These are phyloP conservation scores for Albula glossodonta DNA, from an alignment of 2,113 vertebrate genomes.

Conservation along the genomic window DNA sequence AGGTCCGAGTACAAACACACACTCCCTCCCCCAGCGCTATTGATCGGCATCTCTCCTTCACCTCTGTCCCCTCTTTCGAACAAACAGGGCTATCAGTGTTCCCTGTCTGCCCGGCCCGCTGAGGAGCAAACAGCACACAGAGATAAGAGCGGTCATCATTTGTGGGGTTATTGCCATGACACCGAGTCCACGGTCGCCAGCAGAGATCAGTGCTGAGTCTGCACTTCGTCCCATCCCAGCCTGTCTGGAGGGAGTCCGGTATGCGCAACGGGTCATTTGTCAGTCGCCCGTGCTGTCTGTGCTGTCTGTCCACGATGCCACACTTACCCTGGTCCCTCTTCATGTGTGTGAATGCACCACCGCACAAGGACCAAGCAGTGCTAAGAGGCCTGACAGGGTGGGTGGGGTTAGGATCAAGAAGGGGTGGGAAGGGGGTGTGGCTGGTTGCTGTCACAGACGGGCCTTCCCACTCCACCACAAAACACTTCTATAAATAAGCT, in stretches of 20 bases:
- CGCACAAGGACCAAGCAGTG: too few species aligned
- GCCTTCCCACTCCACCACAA: too few species aligned
- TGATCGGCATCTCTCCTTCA: background rate
- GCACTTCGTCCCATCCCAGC: background rate
- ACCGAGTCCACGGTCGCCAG: background rate
- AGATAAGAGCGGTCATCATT: background rate
- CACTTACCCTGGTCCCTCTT: too few species aligned
- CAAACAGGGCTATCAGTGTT: background rate
- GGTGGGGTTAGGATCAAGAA: too few species aligned
- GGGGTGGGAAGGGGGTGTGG: too few species aligned
- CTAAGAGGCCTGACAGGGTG: too few species aligned
- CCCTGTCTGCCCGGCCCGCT: background rate
- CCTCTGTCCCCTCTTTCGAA: background rate
- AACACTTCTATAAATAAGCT: too few species aligned
- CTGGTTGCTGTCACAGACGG: too few species aligned
- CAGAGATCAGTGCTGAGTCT: background rate
- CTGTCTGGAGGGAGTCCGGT: background rate
- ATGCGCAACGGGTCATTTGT: background rate
- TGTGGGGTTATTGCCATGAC: background rate
- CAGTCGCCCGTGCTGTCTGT: background rate
- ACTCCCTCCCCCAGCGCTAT: background rate
- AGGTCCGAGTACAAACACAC: background rate
- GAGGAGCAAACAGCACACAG: background rate
- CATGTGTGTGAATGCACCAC: too few species aligned
- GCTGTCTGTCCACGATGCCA: background rate